Base-by-base conservation (phyloP, 2,113 vertebrate species). In the Narcine bancroftii region DNA sequence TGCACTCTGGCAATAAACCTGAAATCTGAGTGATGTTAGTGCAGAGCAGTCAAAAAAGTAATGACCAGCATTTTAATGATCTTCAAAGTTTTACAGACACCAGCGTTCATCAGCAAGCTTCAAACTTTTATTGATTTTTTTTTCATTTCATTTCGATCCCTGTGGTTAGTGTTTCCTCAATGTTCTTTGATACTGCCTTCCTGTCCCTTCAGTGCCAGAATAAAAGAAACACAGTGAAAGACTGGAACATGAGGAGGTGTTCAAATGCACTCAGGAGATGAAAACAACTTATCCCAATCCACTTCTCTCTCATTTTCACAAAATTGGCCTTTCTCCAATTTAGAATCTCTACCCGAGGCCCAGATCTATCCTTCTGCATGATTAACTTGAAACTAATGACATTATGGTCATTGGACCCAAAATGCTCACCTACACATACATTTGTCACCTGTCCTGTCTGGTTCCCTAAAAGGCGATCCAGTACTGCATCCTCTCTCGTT, bases 111-210 rank as follows among this genome's bases (percentile, higher is more conserved):
- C 56, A 60, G 81, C 11, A 2, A 60, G 53, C 24, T 26, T 29
- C 5, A 45, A 81, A 10, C 53, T 60, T 26, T 87, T 26, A n/a
- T n/a, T 79, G 42, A 47, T 47, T 47, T 47, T 47, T 79, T 79
- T 24, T 87, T 87, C 33, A 87, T 36, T 29, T 60, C 53, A 87
- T 87, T 87, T 87, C 33, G 4, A 87, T 87, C 33, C 83, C 83
- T 56, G 36, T 60, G n/a, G 29, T 63, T 53, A 87, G 33, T 60
- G 50, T 3, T 36, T 87, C 47, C 10, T 53, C 47, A 13, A 53
- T 26, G 50, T 2, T 10, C 13, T 50, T 83, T 83, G 2, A 36
- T 87, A 9, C 33, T 60, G 29, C 3, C 83, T 36, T 63, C 53
- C 21, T 36, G 17, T 6, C 29, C 33, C 83, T 63, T 60, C n/a